phyloP scores from a whole-genome alignment of 2,888 invertebrate genomes.

The Polydrusus pterygomalis region DNA sequence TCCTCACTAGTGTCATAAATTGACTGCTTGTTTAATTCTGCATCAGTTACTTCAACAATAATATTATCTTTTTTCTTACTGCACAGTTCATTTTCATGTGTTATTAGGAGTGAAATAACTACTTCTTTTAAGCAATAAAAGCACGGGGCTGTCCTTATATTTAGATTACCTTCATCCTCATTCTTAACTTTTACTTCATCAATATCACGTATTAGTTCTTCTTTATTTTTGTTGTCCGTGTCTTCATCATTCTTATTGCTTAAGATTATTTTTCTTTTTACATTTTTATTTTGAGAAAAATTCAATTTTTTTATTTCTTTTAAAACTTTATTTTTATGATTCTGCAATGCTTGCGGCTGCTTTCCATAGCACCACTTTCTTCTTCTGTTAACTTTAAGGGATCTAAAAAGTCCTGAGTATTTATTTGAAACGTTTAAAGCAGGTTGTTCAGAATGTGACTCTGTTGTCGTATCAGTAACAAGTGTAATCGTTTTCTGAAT shows the following conservation, averaged over 20 bases:
- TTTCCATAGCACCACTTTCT: not conserved
- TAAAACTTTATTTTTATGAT: too few relatives aligned
- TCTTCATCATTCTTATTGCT: too few relatives aligned
- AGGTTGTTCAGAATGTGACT: too few relatives aligned
- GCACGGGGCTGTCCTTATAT: constrained; percentile 38
- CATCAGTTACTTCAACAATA: not conserved
- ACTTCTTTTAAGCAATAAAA: constrained; percentile 44
- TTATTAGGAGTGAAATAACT: constrained; percentile 13
- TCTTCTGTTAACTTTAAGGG: not conserved
- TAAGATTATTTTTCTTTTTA: too few relatives aligned
- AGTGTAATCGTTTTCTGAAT: not conserved
- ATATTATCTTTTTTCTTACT: not conserved
- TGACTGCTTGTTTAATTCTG: not conserved
- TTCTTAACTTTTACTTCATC: not conserved
- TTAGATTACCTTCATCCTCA: not conserved
- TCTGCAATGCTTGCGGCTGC: not conserved
- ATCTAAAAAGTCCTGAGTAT: not conserved
- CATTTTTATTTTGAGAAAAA: too few relatives aligned
- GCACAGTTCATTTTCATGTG: constrained; percentile 35
- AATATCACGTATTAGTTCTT: not conserved
- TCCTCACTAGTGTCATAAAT: not conserved
- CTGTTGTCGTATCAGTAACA: too few relatives aligned
- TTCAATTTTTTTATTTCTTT: too few relatives aligned
- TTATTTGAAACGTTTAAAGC: not conserved
- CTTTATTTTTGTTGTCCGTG: too few relatives aligned